Conservation (phyloP, 2,113 vertebrate genomes). For the Phocoena sinus region DNA sequence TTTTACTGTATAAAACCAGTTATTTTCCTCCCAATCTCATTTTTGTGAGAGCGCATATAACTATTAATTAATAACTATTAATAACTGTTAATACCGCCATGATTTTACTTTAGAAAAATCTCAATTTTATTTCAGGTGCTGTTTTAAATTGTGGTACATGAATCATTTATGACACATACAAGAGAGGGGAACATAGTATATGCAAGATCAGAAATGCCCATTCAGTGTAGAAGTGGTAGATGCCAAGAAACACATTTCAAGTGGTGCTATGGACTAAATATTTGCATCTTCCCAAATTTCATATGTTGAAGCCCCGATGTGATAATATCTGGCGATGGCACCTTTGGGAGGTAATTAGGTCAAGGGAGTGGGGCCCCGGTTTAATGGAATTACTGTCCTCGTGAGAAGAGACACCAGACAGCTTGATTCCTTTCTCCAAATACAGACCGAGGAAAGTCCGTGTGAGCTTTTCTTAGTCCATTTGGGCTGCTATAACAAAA, state of each 20-base stretch:
- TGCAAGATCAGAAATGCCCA: background rate
- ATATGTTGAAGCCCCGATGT: background rate
- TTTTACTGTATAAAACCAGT: background rate
- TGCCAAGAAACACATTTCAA: background rate
- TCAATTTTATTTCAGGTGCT: background rate
- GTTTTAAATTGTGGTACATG: background rate
- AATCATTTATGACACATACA: background rate
- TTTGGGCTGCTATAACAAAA: background rate
- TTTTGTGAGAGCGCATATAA: background rate
- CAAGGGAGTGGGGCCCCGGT: background rate
- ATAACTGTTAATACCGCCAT: background rate
- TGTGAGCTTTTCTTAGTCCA: background rate
- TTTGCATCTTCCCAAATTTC: background rate
- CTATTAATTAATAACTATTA: background rate
- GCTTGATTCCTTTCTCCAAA: background rate
- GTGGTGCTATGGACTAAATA: background rate
- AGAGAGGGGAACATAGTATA: background rate
- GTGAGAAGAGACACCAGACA: background rate
- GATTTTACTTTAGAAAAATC: slow-evolving; percentile 11
- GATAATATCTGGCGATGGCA: background rate
- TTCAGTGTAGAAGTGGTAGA: background rate
- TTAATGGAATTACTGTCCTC: background rate
- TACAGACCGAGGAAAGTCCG: background rate
- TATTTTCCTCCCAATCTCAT: background rate
- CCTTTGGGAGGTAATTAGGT: background rate